phyloP scores from a whole-genome alignment of 2,797 vertebrate genomes.

The Eremophila alpestris region DNA sequence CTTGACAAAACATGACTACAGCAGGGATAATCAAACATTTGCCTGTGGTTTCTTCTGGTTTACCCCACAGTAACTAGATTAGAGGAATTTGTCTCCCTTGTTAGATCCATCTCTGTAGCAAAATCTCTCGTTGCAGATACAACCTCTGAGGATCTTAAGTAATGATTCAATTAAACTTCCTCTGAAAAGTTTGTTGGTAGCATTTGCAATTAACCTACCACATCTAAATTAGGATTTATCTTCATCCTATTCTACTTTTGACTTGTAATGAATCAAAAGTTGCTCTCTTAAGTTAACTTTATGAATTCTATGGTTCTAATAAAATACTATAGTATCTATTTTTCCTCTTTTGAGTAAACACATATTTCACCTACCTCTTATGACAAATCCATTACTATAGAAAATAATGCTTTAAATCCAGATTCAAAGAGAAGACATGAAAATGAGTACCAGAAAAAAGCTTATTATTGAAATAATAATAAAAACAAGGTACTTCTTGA shows the following conservation, averaged over 20 bases:
- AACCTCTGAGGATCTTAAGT: background rate
- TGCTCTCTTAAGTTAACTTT: background rate
- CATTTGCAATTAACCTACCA: background rate
- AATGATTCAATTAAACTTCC: constrained; percentile 5
- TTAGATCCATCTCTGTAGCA: background rate
- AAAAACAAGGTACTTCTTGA: background rate
- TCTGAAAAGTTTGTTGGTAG: background rate
- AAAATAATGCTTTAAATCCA: background rate
- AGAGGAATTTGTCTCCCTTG: background rate
- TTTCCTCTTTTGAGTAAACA: background rate
- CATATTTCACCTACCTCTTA: background rate
- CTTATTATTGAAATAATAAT: background rate
- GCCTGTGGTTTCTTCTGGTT: background rate
- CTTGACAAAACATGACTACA: background rate
- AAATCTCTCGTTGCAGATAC: background rate
- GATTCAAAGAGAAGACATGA: background rate
- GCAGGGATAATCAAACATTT: background rate
- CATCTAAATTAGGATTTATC: background rate
- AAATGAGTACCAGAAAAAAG: background rate
- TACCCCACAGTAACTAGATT: background rate
- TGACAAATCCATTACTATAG: background rate
- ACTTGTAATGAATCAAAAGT: background rate
- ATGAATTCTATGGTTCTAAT: background rate
- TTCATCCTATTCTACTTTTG: background rate
- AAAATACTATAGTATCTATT: background rate